Evolutionary conservation across 2,888 invertebrate species (phyloP), one percentile per base, ranked within the genome.

Genomic region (Lissocephala sabroskyi): DNA sequence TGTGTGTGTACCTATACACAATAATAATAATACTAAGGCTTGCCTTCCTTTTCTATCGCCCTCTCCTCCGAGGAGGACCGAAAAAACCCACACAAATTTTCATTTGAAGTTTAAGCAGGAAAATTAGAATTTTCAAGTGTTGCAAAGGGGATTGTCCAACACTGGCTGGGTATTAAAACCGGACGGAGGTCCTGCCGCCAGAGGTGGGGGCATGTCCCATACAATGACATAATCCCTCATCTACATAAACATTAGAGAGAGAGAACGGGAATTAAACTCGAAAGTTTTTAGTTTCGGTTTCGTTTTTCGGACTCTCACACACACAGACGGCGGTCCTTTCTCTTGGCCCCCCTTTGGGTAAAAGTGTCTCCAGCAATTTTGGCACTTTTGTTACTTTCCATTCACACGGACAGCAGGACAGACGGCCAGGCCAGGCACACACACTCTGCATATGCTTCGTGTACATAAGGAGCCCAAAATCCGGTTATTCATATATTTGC

Each of bases 151-250:
- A 65, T 59, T 58, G n/a, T n/a, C n/a, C n/a, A n/a, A n/a, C n/a
- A n/a, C n/a, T n/a, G n/a, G n/a, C n/a, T n/a, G n/a, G n/a, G n/a
- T n/a, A n/a, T n/a, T n/a, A n/a, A n/a, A n/a, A n/a, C n/a, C n/a
- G n/a, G n/a, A n/a, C n/a, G n/a, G n/a, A n/a, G n/a, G n/a, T n/a
- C n/a, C n/a, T n/a, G n/a, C n/a, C n/a, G n/a, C n/a, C n/a, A n/a
- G n/a, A n/a, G n/a, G n/a, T n/a, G n/a, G n/a, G n/a, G n/a, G n/a
- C n/a, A n/a, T n/a, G n/a, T n/a, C 35, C 42, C 59, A 56, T 52
- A 77, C 78, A 70, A 70, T 74, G 78, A 76, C 75, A 77, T 77
- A 79, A 79, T 77, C 79, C 77, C 79, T 79, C 79, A 74, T 79
- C 76, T 76, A 65, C 73, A 74, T 79, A 73, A 79, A 78, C 76